phyloP scores from a whole-genome alignment of 2,888 invertebrate species.

The Psylliodes chrysocephalus region DNA sequence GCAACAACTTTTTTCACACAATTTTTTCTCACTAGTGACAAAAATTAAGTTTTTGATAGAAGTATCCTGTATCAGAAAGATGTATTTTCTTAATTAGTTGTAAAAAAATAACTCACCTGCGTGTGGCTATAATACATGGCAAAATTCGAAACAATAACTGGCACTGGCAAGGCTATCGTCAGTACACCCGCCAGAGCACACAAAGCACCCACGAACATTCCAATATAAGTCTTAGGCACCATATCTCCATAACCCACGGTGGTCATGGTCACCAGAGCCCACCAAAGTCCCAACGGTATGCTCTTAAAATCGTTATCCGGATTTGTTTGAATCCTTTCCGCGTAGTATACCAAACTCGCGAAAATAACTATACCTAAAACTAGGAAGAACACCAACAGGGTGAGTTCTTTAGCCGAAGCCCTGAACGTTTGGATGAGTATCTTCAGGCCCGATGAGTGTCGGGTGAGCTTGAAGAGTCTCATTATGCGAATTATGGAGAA shows the following conservation, averaged over 20 bases:
- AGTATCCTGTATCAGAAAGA: too few species aligned
- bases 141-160: slow-evolving; percentile 99
- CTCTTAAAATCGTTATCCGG: slow-evolving; percentile 98
- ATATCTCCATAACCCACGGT: slow-evolving; percentile 98
- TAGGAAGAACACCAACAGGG: slow-evolving; percentile 95
- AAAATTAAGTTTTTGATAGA: too few species aligned
- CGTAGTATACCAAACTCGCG: slow-evolving; percentile 97
- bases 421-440: slow-evolving; percentile 98
- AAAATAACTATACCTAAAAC: slow-evolving; percentile 98
- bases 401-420: slow-evolving; percentile 96
- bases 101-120: slow-evolving; percentile 61
- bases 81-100: too few species aligned
- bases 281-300: slow-evolving; percentile 97
- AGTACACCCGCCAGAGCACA: slow-evolving; percentile 98
- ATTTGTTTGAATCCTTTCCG: slow-evolving; percentile 90
- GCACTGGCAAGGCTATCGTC: slow-evolving; percentile 98
- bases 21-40: too few species aligned
- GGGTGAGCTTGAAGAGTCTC: slow-evolving; percentile 95
- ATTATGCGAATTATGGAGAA: slow-evolving; percentile 98
- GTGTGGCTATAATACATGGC: slow-evolving; percentile 96
- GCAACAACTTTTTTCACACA: too few species aligned
- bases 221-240: slow-evolving; percentile 98
- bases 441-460: slow-evolving; percentile 97
- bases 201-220: slow-evolving; percentile 98
- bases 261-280: slow-evolving; percentile 99